A percentile compares a stretch with the other conserved stretches of the same genome.
Conservation (phyloP, 1,140 invertebrate species). For the Megalonaias nervosa region DNA sequence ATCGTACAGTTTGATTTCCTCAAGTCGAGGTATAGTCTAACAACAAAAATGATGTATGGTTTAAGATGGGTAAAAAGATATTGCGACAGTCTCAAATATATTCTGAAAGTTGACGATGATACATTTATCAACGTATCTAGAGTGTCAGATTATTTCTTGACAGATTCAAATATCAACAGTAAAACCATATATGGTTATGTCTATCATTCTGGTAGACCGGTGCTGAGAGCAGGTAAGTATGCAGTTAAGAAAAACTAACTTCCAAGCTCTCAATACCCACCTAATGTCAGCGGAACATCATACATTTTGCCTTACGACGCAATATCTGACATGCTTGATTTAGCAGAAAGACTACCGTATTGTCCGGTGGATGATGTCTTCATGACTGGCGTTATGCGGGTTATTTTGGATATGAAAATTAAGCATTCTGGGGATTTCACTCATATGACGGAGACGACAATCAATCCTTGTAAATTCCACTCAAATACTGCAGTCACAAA, state of each 20-base stretch:
- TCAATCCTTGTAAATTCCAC: too few species aligned
- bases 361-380: background rate
- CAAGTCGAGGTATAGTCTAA: conserved; percentile 3
- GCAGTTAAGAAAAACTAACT: background rate
- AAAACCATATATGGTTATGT: background rate
- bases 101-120: conserved; percentile 5
- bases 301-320: background rate
- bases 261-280: background rate
- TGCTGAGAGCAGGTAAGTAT: background rate
- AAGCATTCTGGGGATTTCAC: too few species aligned
- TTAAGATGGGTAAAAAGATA: background rate
- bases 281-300: background rate
- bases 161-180: background rate
- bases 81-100: background rate
- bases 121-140: background rate
- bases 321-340: background rate
- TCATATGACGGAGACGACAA: too few species aligned
- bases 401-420: too few species aligned
- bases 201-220: background rate
- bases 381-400: background rate
- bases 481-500: too few species aligned
- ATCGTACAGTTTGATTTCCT: conserved; percentile 5
- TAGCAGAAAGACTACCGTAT: background rate
- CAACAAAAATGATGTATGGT: conserved; percentile 10
- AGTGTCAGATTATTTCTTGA: background rate